A percentile compares a stretch with the other conserved stretches of the same genome.
phyloP scores from a whole-genome alignment of 64 coral and sea anemone species.

The Cladopsammia gracilis region DNA sequence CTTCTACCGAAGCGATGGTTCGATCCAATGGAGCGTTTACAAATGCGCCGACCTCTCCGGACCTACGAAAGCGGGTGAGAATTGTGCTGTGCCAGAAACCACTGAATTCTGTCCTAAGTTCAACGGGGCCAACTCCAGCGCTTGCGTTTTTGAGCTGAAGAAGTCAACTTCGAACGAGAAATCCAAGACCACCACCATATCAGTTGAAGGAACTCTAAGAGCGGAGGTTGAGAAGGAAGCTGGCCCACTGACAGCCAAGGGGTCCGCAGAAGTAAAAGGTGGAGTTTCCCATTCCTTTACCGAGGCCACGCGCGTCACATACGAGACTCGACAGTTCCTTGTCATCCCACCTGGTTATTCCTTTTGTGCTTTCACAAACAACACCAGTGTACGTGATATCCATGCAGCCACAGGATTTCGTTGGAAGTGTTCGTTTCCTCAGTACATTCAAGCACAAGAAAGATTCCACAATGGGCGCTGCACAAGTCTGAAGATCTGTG shows the following conservation, averaged over 20 bases:
- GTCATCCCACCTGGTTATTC: constrained; percentile 53
- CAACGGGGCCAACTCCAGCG: constrained; percentile 14
- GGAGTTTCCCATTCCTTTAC: constrained; percentile 41
- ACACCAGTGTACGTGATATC: constrained; percentile 15
- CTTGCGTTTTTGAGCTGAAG: constrained; percentile 55
- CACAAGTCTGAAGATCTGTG: constrained; percentile 36
- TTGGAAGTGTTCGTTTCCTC: constrained; percentile 39
- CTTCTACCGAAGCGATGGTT: constrained; percentile 8
- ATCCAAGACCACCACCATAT: constrained; percentile 39
- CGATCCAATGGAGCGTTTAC: constrained; percentile 30
- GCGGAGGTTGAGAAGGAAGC: constrained; percentile 38
- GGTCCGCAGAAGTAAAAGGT: constrained; percentile 26
- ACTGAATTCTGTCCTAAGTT: constrained; percentile 47
- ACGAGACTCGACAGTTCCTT: constrained; percentile 24
- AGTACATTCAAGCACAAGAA: constrained; percentile 7
- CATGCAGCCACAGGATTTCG: constrained; percentile 14
- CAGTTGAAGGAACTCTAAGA: constrained; percentile 20
- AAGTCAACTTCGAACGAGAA: not conserved
- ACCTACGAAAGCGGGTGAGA: constrained; percentile 24
- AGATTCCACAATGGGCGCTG: constrained; percentile 15
- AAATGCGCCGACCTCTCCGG: constrained; percentile 28
- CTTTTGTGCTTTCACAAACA: constrained; percentile 49
- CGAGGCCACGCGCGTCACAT: not conserved
- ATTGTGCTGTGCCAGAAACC: constrained; percentile 38
- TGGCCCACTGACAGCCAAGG: constrained; percentile 19